Evolutionary conservation across 2,888 invertebrate species (phyloP).

Genomic region (Macrosiphum euphorbiae): DNA sequence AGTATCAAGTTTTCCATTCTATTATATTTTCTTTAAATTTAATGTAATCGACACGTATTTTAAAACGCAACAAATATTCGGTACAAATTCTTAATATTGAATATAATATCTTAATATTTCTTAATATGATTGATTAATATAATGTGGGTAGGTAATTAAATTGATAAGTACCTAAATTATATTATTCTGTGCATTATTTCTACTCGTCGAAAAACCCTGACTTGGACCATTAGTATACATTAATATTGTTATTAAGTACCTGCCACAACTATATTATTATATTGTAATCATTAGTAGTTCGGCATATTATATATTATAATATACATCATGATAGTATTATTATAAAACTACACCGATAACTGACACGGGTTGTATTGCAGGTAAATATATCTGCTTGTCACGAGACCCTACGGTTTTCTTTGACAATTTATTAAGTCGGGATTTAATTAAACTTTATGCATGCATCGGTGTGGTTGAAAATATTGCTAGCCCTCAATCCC

Average conservation of each 20-base stretch:
- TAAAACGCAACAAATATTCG: background rate
- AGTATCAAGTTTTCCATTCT: background rate
- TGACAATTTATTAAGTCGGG: slow-evolving; percentile 4
- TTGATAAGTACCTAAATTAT: too few species aligned
- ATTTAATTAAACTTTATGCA: background rate
- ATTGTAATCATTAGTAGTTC: background rate
- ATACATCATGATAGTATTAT: background rate
- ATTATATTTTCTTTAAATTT: background rate
- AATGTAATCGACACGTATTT: background rate
- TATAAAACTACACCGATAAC: background rate
- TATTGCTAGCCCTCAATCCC: background rate
- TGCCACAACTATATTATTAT: background rate
- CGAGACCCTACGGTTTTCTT: background rate
- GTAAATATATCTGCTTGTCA: background rate
- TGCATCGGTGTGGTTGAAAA: background rate
- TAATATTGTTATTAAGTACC: background rate
- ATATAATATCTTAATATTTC: too few species aligned
- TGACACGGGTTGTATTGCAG: background rate
- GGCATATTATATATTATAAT: background rate
- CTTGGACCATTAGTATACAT: background rate
- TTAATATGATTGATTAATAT: too few species aligned
- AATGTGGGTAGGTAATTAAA: too few species aligned
- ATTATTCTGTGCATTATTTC: background rate
- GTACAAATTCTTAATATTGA: background rate
- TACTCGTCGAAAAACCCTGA: background rate